Conservation (phyloP, 2,113 vertebrate species). For the Cettia cetti region DNA sequence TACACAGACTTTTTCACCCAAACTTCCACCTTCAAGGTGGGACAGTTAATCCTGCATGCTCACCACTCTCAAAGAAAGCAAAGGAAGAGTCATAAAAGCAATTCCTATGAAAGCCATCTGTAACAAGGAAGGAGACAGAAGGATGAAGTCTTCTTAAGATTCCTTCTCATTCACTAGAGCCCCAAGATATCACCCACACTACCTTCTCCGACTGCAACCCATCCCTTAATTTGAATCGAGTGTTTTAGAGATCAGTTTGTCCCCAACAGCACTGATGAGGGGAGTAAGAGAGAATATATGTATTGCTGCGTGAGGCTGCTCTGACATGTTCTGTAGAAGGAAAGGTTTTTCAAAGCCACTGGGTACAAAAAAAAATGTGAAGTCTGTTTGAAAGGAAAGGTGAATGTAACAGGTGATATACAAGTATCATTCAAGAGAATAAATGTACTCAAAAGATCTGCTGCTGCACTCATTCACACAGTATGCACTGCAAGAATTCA, state of each 20-base stretch:
- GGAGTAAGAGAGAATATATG: fast-evolving
- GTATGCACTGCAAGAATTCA: background rate
- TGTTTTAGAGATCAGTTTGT: background rate
- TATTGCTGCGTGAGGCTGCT: background rate
- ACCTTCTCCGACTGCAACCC: background rate
- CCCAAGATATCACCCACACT: background rate
- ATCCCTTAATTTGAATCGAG: background rate
- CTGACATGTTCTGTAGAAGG: background rate
- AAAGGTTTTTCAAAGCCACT: background rate
- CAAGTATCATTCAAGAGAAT: background rate
- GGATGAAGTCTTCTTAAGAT: background rate
- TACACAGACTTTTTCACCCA: background rate
- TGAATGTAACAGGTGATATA: background rate
- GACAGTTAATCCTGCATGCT: background rate
- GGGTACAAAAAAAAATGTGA: background rate
- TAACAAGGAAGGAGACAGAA: background rate
- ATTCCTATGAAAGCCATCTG: background rate
- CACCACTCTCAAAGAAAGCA: background rate
- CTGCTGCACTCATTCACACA: background rate
- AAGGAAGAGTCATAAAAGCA: background rate
- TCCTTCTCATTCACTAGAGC: background rate
- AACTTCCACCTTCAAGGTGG: background rate
- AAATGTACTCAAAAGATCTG: background rate
- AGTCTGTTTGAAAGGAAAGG: background rate
- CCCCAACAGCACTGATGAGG: background rate